phyloP scores from a whole-genome alignment of 2,113 vertebrate genomes.

The Neodontobutis hainanensis region DNA sequence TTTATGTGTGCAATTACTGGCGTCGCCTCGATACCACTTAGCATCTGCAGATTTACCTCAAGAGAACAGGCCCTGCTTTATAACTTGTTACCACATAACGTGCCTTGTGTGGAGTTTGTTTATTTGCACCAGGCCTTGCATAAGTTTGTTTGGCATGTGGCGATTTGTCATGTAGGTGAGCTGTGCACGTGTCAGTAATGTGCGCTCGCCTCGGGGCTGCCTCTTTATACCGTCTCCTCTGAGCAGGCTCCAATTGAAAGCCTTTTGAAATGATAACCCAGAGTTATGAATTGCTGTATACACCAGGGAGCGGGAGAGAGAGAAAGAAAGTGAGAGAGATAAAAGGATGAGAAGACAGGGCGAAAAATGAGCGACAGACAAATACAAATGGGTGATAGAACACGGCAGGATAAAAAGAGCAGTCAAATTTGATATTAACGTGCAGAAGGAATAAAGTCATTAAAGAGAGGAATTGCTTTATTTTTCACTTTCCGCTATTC shows the following conservation, averaged over 20 bases:
- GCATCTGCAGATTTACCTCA: slow-evolving; percentile 57
- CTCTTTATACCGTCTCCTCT: slow-evolving; percentile 58
- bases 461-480: slow-evolving; percentile 42
- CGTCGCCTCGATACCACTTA: slow-evolving; percentile 54
- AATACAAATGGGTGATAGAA: slow-evolving; percentile 39
- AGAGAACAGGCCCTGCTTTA: slow-evolving; percentile 33
- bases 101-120: slow-evolving; percentile 39
- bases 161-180: slow-evolving; percentile 11
- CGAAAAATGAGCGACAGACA: slow-evolving; percentile 13
- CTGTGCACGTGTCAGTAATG: slow-evolving; percentile 4
- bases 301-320: slow-evolving; percentile 35
- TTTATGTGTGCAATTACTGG: slow-evolving; percentile 45
- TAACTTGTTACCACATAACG: slow-evolving; percentile 13
- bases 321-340: slow-evolving; percentile 18
- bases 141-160: slow-evolving; percentile 22
- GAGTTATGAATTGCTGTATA: slow-evolving; percentile 63
- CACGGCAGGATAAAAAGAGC: slow-evolving; percentile 44
- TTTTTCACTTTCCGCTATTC: slow-evolving; percentile 6
- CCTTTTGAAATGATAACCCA: slow-evolving; percentile 69
- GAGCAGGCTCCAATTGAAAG: slow-evolving; percentile 52
- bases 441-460: slow-evolving; percentile 51
- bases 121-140: slow-evolving; percentile 5
- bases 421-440: slow-evolving; percentile 41
- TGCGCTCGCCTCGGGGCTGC: slow-evolving; percentile 36
- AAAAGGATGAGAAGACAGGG: slow-evolving; percentile 8